Conservation (phyloP, 2,797 vertebrate species). For the Otolemur crassicaudatus region DNA sequence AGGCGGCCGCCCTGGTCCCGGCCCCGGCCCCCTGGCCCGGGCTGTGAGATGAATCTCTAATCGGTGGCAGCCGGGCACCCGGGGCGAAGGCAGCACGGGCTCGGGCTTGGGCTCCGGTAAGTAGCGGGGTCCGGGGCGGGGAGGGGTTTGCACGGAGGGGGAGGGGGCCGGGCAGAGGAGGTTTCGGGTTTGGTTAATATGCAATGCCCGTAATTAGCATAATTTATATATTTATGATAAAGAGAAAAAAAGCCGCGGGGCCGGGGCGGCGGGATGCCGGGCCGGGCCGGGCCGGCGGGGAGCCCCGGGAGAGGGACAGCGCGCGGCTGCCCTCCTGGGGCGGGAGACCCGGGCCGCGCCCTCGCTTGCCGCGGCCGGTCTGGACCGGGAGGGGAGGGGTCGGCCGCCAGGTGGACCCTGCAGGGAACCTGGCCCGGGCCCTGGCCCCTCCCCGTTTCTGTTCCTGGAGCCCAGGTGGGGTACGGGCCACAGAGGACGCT, state of each 20-base stretch:
- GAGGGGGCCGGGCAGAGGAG: conserved; percentile 88
- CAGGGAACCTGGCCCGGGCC: neutral
- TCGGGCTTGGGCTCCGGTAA: conserved; percentile 72
- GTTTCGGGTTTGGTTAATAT: conserved; percentile 94
- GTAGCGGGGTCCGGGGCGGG: conserved; percentile 82
- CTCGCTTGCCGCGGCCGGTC: neutral
- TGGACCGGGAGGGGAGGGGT: neutral
- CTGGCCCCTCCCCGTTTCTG: neutral
- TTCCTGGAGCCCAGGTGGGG: neutral
- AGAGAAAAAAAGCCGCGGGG: conserved; percentile 87
- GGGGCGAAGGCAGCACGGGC: conserved; percentile 84
- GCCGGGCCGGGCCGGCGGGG: conserved; percentile 47
- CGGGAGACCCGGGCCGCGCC: conserved; percentile 37
- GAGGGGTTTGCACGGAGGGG: conserved; percentile 80
- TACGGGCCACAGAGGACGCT: neutral
- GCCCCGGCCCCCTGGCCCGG: conserved; percentile 87
- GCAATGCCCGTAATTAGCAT: conserved; percentile 99
- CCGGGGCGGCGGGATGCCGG: conserved; percentile 59
- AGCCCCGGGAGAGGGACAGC: neutral
- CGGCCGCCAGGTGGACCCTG: conserved; percentile 46
- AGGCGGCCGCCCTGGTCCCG: conserved; percentile 63
- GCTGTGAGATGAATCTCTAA: conserved; percentile 95
- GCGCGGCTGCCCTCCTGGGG: conserved; percentile 25
- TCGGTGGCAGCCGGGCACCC: conserved; percentile 57
- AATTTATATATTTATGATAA: conserved; percentile 99